Evolutionary conservation across 1,140 invertebrate species (phyloP), one percentile per base, ranked within the genome.

Genomic region (Heliconius himera): DNA sequence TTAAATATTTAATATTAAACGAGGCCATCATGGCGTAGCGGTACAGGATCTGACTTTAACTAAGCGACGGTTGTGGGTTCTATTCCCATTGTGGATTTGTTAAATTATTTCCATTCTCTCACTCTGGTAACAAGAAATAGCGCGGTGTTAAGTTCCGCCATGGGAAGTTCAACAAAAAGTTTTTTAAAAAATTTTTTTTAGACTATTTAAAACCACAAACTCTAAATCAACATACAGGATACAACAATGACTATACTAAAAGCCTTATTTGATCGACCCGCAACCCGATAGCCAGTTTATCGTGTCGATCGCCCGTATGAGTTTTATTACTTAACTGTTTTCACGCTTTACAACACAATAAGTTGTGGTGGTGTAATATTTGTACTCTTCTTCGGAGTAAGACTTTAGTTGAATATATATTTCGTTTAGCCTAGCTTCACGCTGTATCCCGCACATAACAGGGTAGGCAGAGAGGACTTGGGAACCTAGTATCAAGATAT

Each of bases 241-340:
- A 13, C 70, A 36, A 36, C 26, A 70, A 36, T 20, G 70, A 70
- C 33, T 51, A 51, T 20, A 51, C 18, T 70, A 70, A 70, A 70
- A 70, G 70, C 70, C 70, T 36, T 70, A 70, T 18, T 36, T n/a
- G 70, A 70, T 70, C 29, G 26, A 33, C 70, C 33, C 70, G 70
- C 70, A 70, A 70, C 29, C 70, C 70, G 70, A 70, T 33, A 70
- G 70, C 13, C 26, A 36, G 20, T 70, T 70, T 70, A 70, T 70
- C 70, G 70, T 33, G n/a, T 56, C 70, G 70, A 70, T 70, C 70
- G 70, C 26, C 26, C 70, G 70, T 70, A 70, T 70, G 70, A 16
- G 70, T 70, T 70, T 70, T 70, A 70, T 70, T 36, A 70, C 70
- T 70, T 70, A 70, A 70, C 70, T 70, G 70, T 36, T 72, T 72